A percentile compares a stretch with the other conserved stretches of the same genome.
Evolutionary conservation across 1,140 invertebrate species (phyloP).

Genomic region (Diuraphis noxia): DNA sequence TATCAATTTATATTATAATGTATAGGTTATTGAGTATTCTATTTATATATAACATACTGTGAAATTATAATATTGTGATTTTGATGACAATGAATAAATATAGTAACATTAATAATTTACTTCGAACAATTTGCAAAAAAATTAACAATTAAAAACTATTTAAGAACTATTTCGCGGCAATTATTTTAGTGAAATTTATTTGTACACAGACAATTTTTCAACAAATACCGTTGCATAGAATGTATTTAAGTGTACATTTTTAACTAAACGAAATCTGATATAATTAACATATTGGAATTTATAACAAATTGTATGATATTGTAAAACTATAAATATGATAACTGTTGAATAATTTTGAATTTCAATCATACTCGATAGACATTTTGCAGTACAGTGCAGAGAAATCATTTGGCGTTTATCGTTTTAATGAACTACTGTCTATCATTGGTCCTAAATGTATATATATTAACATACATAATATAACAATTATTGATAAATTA

Average conservation of each 20-base stretch:
- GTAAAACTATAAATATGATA: neutral
- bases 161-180: neutral
- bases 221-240: neutral
- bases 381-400: neutral
- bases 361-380: neutral
- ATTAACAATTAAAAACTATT: neutral
- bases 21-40: no score
- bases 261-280: neutral
- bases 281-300: neutral
- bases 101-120: neutral
- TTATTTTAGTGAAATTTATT: neutral
- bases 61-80: neutral
- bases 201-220: neutral
- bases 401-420: neutral
- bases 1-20: no score
- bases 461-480: neutral
- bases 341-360: neutral
- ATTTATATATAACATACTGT: neutral
- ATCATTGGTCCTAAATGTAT: neutral
- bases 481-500: neutral
- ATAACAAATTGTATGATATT: no score
- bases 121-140: neutral
- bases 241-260: neutral
- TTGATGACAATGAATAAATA: no score
- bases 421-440: neutral